A percentile compares a stretch with the other conserved stretches of the same genome.
phyloP scores from a whole-genome alignment of 2,113 vertebrate species.

The Percopsis transmontana region DNA sequence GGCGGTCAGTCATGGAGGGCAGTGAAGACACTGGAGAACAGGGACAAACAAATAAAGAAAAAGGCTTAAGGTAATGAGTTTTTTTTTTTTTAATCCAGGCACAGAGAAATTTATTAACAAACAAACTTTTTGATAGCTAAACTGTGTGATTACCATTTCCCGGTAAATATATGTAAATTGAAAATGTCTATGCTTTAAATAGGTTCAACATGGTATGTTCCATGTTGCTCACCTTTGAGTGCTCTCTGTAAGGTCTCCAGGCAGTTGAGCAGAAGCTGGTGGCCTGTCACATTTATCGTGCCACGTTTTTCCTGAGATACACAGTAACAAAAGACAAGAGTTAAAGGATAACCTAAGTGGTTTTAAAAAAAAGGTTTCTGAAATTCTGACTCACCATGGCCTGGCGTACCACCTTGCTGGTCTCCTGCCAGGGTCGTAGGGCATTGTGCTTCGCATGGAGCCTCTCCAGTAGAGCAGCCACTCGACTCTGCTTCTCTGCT shows the following conservation, averaged over 20 bases:
- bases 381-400: conserved; percentile 89
- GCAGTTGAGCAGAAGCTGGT: conserved; percentile 92
- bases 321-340: conserved; percentile 24
- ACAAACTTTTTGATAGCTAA: too few relatives aligned
- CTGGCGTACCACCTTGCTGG: conserved; percentile 93
- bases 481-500: conserved; percentile 82
- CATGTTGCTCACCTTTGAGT: conserved; percentile 85
- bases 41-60: background rate
- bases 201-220: too few relatives aligned
- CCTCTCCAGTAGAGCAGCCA: conserved; percentile 88
- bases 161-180: too few relatives aligned
- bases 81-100: too few relatives aligned
- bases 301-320: conserved; percentile 90
- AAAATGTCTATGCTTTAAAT: too few relatives aligned
- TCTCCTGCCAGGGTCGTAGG: conserved; percentile 94
- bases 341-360: background rate
- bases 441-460: conserved; percentile 95
- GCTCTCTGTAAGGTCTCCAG: conserved; percentile 96
- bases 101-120: too few relatives aligned
- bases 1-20: conserved; percentile 94
- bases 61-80: background rate
- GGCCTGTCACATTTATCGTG: conserved; percentile 88
- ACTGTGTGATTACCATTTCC: too few relatives aligned
- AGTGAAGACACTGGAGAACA: conserved; percentile 88
- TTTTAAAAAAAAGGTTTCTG: background rate